A percentile compares a stretch with the other conserved stretches of the same genome.
Evolutionary conservation across 2,797 vertebrate species (phyloP).

Genomic region (Hirundo rustica): DNA sequence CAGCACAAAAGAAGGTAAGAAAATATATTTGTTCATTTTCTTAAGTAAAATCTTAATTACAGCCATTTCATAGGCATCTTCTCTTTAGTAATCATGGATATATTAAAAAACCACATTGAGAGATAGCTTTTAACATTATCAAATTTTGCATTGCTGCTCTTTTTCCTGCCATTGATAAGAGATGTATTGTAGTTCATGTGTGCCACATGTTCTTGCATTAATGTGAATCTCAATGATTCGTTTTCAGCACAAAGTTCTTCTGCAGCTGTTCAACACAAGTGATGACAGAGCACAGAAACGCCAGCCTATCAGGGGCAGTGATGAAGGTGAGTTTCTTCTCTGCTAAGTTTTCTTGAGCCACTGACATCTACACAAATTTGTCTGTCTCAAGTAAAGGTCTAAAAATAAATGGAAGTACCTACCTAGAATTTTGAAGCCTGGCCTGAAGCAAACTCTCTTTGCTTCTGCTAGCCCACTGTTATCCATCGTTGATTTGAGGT

Average conservation of each 20-base stretch:
- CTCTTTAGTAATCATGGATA: neutral
- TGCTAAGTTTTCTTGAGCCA: neutral
- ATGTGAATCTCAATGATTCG: neutral
- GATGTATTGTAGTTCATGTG: neutral
- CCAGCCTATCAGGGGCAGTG: slow-evolving; percentile 88
- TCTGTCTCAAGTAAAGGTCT: neutral
- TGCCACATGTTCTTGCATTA: neutral
- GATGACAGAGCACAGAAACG: slow-evolving; percentile 92
- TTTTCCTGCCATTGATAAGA: neutral
- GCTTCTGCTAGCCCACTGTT: neutral
- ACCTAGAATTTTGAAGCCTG: neutral
- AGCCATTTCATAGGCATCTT: neutral
- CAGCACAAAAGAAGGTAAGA: slow-evolving; percentile 89
- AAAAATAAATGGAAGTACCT: neutral
- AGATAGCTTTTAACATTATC: neutral
- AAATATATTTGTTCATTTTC: neutral
- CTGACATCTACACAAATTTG: neutral
- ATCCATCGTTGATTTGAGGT: neutral
- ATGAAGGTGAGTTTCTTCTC: slow-evolving; percentile 86
- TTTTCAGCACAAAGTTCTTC: slow-evolving; percentile 91
- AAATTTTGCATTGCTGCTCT: neutral
- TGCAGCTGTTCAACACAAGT: slow-evolving; percentile 90
- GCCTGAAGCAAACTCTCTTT: neutral
- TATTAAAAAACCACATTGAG: neutral
- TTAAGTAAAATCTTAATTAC: neutral